These are phyloP conservation scores for Phyllostomus discolor DNA, from an alignment of 2,113 vertebrate genomes.

Conservation along the genomic window DNA sequence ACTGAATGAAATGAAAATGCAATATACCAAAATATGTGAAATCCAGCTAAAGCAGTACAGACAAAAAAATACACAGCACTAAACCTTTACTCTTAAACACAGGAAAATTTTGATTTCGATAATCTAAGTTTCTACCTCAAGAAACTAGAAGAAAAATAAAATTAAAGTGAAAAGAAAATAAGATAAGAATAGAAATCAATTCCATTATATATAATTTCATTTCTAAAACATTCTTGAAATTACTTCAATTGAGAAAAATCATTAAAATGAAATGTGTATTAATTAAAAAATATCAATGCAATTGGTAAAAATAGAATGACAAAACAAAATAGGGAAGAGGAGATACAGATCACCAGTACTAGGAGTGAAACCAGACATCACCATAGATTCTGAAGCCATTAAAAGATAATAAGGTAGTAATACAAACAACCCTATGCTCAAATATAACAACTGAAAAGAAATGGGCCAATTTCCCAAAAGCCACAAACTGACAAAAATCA, in stretches of 20 bases:
- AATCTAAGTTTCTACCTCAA: neutral
- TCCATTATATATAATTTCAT: neutral
- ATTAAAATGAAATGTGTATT: neutral
- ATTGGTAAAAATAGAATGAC: neutral
- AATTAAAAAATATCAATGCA: neutral
- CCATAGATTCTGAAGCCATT: neutral
- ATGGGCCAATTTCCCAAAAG: neutral
- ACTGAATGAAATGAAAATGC: neutral
- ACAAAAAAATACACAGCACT: neutral
- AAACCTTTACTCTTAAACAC: neutral
- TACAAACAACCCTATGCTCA: no score
- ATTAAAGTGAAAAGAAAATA: neutral
- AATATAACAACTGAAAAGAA: neutral
- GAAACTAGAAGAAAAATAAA: neutral
- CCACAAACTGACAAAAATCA: neutral
- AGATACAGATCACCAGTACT: neutral
- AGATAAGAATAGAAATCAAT: neutral
- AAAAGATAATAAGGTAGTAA: no score
- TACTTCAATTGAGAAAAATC: neutral
- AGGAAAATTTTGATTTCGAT: neutral
- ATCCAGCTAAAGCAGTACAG: neutral
- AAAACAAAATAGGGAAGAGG: neutral
- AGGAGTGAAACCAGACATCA: neutral
- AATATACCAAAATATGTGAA: neutral
- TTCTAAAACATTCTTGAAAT: neutral